phyloP scores from a whole-genome alignment of 2,888 invertebrate genomes.

The Nomada ruficornis region DNA sequence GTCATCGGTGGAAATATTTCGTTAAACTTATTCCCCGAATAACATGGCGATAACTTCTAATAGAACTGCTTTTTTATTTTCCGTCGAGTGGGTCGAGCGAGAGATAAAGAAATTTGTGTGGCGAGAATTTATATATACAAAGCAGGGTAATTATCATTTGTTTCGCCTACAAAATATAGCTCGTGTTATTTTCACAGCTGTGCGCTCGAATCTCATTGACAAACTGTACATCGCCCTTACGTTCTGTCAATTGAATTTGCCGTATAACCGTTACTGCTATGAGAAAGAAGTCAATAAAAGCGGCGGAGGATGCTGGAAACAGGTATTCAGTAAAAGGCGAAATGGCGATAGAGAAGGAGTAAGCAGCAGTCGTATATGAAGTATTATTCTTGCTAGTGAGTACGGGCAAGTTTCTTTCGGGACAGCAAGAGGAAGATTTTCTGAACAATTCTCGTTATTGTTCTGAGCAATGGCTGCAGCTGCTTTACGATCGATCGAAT shows the following conservation, averaged over 20 bases:
- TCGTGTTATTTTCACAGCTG: too few relatives aligned
- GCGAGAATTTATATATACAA: too few relatives aligned
- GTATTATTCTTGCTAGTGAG: neutral
- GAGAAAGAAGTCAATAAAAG: neutral
- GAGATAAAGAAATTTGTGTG: too few relatives aligned
- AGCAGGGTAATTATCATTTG: too few relatives aligned
- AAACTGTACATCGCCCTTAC: too few relatives aligned
- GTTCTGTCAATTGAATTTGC: too few relatives aligned
- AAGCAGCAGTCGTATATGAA: slow-evolving; percentile 22
- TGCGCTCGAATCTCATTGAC: too few relatives aligned
- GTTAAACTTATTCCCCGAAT: too few relatives aligned
- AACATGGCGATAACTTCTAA: too few relatives aligned
- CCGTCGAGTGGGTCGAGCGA: too few relatives aligned
- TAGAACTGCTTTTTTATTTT: too few relatives aligned
- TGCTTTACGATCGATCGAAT: slow-evolving; percentile 29
- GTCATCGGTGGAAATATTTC: neutral
- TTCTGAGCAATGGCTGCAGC: slow-evolving; percentile 13
- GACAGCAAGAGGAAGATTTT: slow-evolving; percentile 2
- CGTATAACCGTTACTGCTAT: neutral
- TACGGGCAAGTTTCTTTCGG: neutral
- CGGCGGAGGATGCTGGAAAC: neutral
- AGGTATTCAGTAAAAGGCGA: neutral
- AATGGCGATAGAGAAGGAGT: neutral
- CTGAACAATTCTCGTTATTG: slow-evolving; percentile 6
- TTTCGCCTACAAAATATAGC: too few relatives aligned